phyloP scores from a whole-genome alignment of 1,140 invertebrate species.

The Dryas iulia region DNA sequence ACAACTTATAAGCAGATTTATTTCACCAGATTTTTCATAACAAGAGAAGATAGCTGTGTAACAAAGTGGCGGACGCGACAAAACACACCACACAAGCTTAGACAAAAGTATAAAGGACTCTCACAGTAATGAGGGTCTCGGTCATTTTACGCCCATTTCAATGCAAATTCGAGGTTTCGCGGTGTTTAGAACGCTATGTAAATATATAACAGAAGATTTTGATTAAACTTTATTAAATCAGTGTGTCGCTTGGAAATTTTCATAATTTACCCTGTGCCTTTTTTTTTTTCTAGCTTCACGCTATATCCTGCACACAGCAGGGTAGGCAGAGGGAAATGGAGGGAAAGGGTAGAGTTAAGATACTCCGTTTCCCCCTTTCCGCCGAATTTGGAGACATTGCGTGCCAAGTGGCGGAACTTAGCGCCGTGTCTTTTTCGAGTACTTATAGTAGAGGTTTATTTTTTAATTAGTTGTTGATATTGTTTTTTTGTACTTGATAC shows the following conservation, averaged over 20 bases:
- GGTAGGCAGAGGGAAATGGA: too few relatives aligned
- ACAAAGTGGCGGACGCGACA: conserved; percentile 50
- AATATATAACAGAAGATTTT: conserved; percentile 65
- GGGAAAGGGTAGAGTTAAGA: too few relatives aligned
- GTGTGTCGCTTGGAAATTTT: neutral
- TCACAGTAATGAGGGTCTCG: conserved; percentile 58
- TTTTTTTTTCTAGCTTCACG: too few relatives aligned
- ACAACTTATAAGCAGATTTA: conserved; percentile 4
- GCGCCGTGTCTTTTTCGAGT: neutral
- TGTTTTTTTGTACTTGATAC: too few relatives aligned
- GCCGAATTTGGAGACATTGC: too few relatives aligned
- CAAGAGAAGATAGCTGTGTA: conserved; percentile 5
- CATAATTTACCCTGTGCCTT: too few relatives aligned
- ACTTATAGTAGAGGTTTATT: neutral
- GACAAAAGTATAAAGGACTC: conserved; percentile 63
- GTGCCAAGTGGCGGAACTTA: too few relatives aligned
- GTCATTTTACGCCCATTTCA: conserved; percentile 69
- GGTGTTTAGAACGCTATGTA: conserved; percentile 66
- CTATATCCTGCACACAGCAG: too few relatives aligned
- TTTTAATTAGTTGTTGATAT: neutral
- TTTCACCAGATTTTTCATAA: conserved; percentile 14
- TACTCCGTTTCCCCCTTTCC: too few relatives aligned
- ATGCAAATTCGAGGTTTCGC: conserved; percentile 69
- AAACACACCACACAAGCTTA: conserved; percentile 51
- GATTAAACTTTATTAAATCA: conserved; percentile 65